Evolutionary conservation across 2,797 vertebrate genomes (phyloP).

Genomic region (Prionace glauca): DNA sequence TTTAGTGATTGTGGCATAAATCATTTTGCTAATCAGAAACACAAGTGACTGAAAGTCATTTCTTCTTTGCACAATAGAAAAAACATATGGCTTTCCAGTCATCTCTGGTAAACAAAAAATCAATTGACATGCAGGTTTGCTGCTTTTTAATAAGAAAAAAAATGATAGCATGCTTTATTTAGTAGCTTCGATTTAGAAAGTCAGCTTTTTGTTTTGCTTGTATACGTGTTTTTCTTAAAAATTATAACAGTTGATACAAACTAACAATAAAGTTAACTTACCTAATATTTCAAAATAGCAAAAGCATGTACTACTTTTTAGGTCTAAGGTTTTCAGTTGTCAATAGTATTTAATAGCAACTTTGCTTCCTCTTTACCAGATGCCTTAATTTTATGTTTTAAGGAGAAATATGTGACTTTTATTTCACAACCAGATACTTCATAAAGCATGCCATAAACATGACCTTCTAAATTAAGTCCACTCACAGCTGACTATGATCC

Average conservation of each 20-base stretch:
- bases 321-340: not conserved
- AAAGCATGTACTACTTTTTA: constrained; percentile 3
- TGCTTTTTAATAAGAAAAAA: constrained; percentile 19
- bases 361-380: not conserved
- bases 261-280: constrained; percentile 18
- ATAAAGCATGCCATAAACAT: not conserved
- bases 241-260: not conserved
- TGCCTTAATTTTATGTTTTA: not conserved
- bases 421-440: not conserved
- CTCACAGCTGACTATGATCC: not conserved
- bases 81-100: constrained; percentile 88
- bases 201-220: constrained; percentile 19
- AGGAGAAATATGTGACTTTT: not conserved
- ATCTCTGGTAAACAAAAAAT: constrained; percentile 34
- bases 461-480: not conserved
- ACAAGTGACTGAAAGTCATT: constrained; percentile 99
- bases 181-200: not conserved
- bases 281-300: not conserved
- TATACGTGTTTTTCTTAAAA: not conserved
- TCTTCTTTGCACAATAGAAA: constrained; percentile 95
- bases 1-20: constrained; percentile 99
- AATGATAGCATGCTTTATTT: not conserved
- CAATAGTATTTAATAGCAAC: not conserved
- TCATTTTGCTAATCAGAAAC: constrained; percentile 99
- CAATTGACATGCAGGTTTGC: constrained; percentile 22